Percentiles rank a stretch among this genome's conserved stretches.
phyloP scores from a whole-genome alignment of 2,113 vertebrate species.

The Numida meleagris region DNA sequence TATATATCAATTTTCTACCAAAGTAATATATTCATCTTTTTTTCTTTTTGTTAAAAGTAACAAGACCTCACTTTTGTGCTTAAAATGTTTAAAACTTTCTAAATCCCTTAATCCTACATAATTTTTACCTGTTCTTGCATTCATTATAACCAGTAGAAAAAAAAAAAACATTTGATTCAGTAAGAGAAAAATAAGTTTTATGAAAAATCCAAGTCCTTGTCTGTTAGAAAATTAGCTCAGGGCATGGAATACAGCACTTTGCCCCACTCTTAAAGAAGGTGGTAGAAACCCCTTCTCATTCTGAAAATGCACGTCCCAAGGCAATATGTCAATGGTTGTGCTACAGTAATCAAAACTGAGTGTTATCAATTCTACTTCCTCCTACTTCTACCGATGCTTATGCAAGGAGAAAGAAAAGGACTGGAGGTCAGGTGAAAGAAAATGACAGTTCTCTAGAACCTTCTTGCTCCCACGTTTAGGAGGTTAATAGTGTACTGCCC shows the following conservation, averaged over 20 bases:
- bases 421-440: not conserved
- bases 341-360: not conserved
- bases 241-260: not conserved
- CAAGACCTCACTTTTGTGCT: conserved; percentile 9
- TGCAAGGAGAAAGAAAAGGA: not conserved
- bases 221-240: not conserved
- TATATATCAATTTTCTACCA: conserved; percentile 23
- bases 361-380: not conserved
- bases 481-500: not conserved
- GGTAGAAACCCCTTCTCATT: not conserved
- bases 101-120: not conserved
- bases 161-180: not conserved
- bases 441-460: not conserved
- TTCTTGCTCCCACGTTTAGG: not conserved
- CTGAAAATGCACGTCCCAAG: not conserved
- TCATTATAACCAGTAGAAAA: not conserved
- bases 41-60: not conserved
- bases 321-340: not conserved
- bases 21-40: conserved; percentile 7
- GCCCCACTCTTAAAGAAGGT: not conserved
- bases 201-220: not conserved
- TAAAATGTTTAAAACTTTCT: not conserved
- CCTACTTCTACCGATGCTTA: not conserved
- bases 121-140: not conserved
- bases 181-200: not conserved